phyloP scores from a whole-genome alignment of 2,888 invertebrate genomes.

The Trissonchulus latispiculum region DNA sequence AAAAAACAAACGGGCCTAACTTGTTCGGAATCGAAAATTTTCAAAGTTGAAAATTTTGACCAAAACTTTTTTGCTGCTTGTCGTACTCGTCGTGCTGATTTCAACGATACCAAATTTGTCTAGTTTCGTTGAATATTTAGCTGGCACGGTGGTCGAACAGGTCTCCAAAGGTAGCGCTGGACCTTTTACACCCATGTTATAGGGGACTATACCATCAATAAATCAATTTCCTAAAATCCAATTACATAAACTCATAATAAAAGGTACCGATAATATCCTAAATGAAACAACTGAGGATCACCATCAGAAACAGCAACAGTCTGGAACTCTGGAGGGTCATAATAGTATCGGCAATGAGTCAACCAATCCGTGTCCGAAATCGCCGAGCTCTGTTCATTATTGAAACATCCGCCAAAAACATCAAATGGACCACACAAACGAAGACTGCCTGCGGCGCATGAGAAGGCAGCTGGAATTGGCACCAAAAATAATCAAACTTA shows the following conservation, averaged over 20 bases:
- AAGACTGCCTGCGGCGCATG: neutral
- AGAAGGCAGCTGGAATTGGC: no score
- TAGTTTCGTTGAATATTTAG: no score
- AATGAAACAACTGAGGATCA: slow-evolving; percentile 63
- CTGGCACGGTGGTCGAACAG: no score
- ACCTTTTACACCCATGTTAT: no score
- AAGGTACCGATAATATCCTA: slow-evolving; percentile 67
- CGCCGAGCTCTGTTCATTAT: slow-evolving; percentile 32
- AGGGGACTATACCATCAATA: neutral
- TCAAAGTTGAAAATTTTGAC: no score
- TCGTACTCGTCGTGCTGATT: no score
- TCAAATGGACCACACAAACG: slow-evolving; percentile 65
- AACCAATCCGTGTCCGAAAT: slow-evolving; percentile 50
- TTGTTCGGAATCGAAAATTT: no score
- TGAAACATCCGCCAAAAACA: slow-evolving; percentile 52
- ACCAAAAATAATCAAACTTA: no score
- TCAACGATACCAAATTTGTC: no score
- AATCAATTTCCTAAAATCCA: slow-evolving; percentile 2
- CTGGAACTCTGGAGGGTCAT: slow-evolving; percentile 89
- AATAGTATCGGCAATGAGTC: slow-evolving; percentile 77
- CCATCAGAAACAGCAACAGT: slow-evolving; percentile 53
- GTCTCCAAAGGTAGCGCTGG: no score
- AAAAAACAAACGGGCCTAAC: no score
- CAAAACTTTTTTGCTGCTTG: no score
- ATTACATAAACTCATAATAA: slow-evolving; percentile 14